Conservation (phyloP, 2,888 invertebrate species). For the Malthinus seriepunctatus region DNA sequence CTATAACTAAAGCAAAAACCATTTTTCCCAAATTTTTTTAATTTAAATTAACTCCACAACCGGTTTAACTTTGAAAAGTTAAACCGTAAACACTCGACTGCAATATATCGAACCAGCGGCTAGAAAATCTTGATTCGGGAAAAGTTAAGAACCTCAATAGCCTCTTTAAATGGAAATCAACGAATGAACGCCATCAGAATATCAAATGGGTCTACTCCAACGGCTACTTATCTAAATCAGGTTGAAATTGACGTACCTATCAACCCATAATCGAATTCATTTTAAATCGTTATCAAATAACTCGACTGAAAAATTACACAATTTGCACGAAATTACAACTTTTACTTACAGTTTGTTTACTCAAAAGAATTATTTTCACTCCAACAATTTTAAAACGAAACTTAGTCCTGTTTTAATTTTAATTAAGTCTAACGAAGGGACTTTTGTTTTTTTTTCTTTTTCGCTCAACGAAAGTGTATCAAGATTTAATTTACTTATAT, state of each 20-base stretch:
- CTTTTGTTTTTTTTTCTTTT: no score
- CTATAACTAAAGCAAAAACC: no score
- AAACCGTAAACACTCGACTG: neutral
- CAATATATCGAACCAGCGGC: conserved; percentile 15
- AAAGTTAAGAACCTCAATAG: conserved; percentile 26
- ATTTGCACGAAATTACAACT: conserved; percentile 26
- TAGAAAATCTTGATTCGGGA: conserved; percentile 20
- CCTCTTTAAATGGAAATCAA: conserved; percentile 48
- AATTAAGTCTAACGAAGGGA: no score
- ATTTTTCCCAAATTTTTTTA: neutral
- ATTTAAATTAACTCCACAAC: neutral
- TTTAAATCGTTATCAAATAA: conserved; percentile 33
- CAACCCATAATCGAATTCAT: conserved; percentile 47
- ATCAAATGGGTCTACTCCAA: conserved; percentile 42
- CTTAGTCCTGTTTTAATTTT: no score
- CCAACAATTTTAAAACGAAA: no score
- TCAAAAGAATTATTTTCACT: no score
- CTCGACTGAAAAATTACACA: conserved; percentile 30
- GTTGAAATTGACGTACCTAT: conserved; percentile 46
- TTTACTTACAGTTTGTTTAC: neutral
- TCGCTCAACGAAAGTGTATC: no score
- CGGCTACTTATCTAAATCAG: conserved; percentile 48
- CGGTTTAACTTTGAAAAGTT: neutral
- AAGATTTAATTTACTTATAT: no score
- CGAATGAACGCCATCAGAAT: conserved; percentile 42